Percentiles rank a stretch among this genome's conserved stretches.
Evolutionary conservation across 2,113 vertebrate genomes (phyloP).

Genomic region (Hypanus sabinus): DNA sequence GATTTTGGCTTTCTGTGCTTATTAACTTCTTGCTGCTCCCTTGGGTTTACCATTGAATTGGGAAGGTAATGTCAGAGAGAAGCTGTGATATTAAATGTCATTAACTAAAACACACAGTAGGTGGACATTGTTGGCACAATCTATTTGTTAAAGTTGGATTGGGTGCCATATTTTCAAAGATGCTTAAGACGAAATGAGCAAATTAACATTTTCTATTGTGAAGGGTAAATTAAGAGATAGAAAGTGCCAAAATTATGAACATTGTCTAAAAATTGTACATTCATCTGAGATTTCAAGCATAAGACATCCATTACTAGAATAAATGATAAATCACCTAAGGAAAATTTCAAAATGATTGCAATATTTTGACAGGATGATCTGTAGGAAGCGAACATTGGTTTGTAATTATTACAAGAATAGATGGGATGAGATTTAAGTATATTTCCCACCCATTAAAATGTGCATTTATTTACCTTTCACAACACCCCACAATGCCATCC

Average conservation of each 20-base stretch:
- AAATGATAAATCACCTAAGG: background rate
- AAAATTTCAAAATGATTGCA: background rate
- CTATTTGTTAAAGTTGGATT: background rate
- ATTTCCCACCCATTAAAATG: background rate
- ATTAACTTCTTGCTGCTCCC: background rate
- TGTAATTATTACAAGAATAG: background rate
- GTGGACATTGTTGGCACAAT: background rate
- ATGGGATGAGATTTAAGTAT: background rate
- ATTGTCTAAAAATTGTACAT: too few species aligned
- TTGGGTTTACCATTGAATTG: background rate
- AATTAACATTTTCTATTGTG: background rate
- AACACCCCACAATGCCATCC: too few species aligned
- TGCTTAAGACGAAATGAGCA: background rate
- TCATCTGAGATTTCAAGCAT: background rate
- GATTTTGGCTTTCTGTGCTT: background rate
- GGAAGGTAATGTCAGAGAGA: background rate
- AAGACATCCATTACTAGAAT: background rate
- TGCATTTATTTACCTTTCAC: too few species aligned
- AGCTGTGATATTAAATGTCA: background rate
- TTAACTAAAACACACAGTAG: background rate
- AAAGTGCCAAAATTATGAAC: background rate
- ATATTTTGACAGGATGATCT: background rate
- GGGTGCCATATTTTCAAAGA: background rate
- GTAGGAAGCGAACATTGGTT: background rate
- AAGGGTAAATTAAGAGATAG: background rate